Base-by-base conservation (phyloP, 2,797 vertebrate species). In the Perodicticus potto region DNA sequence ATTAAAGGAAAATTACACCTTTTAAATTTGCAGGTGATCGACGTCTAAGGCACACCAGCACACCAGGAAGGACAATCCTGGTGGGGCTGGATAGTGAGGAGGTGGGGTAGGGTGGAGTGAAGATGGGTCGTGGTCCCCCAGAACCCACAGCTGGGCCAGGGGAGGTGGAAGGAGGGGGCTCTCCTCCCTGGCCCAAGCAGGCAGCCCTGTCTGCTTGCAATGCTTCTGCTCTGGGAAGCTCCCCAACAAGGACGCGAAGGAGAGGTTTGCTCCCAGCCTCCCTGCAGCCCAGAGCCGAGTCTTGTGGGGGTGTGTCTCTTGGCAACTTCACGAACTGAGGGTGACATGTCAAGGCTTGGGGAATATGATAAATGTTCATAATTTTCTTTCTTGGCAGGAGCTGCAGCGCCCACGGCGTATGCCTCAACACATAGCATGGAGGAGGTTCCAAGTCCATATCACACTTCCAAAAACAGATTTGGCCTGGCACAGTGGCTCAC, bases 381-480 rank as follows among this genome's bases (percentile, higher is more conserved):
- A 90, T 87, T 82, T 96, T 93, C 82, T 16, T 86, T 49, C 88
- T 20, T 57, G 93, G 81, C 5, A 72, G 16, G 32, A 81, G 76
- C 7, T 0, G 0, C 37, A 73, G 32, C n/a, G 55, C 29, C 23
- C 40, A 7, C 32, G 0, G 57, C 3, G 3, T 23, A 1, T n/a
- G 7, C 27, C 61, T 27, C 27, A 20, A 61, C 19, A 3, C 55
- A 12, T 53, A 29, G 49, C 22, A 67, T 49, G 40, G 32, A 17
- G 5, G n/a, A 43, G 37, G 34, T 16, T 5, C 27, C 1, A 12
- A 43, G 29, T n/a, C 43, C n/a, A 23, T 9, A 11, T 12, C 53
- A 65, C 16, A 12, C 34, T 20, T 32, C 76, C 22, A 32, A 37
- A n/a, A 7, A 29, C 84, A 74, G 53, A 20, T 25, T 61, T 3